Evolutionary conservation across 2,797 vertebrate species (phyloP), one percentile per base, ranked within the genome.

Genomic region (Diplodus sargus): DNA sequence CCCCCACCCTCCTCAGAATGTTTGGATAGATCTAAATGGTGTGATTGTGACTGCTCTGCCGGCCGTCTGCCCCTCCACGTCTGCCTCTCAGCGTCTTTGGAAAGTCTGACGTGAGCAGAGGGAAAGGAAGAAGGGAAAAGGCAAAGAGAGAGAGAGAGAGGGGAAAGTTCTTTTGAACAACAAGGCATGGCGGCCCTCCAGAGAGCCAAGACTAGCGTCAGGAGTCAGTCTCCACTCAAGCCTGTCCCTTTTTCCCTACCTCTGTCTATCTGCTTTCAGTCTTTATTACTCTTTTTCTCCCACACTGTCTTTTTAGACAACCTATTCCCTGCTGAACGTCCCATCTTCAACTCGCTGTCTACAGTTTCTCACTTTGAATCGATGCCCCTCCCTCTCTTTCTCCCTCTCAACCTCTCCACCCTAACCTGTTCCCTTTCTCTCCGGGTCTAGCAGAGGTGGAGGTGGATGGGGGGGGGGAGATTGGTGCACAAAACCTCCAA

Each of bases 11-110:
- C 77, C 70, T 18, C 84, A 86, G 90, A 89, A 93, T 94, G 89
- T 94, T 94, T 93, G 93, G 92, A 94, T 92, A 92, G 90, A 94
- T 95, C 89, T 94, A 95, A 96, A 95, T 95, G 94, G 94, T 92
- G 91, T 91, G 91, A 95, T 95, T 95, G 95, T 95, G 93, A 88
- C 86, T 89, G 91, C 89, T 90, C 88, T 86, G 89, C 81, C 86
- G 87, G 90, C 85, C 87, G 92, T 92, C 92, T 88, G 83, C 85
- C 80, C 78, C 78, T 85, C 84, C 72, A 85, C 79, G 90, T 81
- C 92, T 90, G 86, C 89, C 85, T 91, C 88, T 87, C 86, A 78
- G 89, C 83, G 88, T 85, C 93, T 93, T 91, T 94, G 95, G 95
- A 95, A 96, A 96, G 91, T 95, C 91, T 96, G 95, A 96, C 94